Percentiles rank a stretch among this genome's conserved stretches.
These are phyloP conservation scores for Chrysina gloriosa DNA, from an alignment of 2,888 invertebrate genomes.

Conservation along the genomic window DNA sequence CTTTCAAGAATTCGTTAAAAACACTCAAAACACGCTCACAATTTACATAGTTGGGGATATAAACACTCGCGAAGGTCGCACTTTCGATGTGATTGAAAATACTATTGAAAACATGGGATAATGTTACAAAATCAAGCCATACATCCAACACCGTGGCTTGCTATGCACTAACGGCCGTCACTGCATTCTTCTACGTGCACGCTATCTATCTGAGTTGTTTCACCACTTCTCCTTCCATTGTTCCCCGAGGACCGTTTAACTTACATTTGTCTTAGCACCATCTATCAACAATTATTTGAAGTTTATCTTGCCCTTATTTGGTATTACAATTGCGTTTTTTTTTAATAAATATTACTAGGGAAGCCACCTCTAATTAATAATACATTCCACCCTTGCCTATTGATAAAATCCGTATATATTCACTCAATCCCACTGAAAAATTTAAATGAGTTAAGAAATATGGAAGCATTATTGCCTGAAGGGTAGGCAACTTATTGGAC, in stretches of 20 bases:
- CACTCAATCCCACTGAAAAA: not conserved
- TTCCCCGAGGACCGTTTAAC: slow-evolving; percentile 15
- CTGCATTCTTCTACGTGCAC: slow-evolving; percentile 36
- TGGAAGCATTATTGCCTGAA: not conserved
- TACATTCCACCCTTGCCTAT: too few species aligned
- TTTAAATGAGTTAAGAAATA: not conserved
- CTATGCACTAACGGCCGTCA: slow-evolving; percentile 58
- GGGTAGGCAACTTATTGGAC: not conserved
- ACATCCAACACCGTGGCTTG: slow-evolving; percentile 55
- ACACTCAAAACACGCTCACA: slow-evolving; percentile 34
- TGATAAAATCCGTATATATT: too few species aligned
- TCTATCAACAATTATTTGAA: slow-evolving; percentile 26
- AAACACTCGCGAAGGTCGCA: slow-evolving; percentile 43
- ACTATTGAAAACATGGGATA: slow-evolving; percentile 52
- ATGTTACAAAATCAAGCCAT: slow-evolving; percentile 61
- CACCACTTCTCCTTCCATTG: slow-evolving; percentile 35
- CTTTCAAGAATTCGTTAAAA: slow-evolving; percentile 22
- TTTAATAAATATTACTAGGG: not conserved
- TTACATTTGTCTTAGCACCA: slow-evolving; percentile 20
- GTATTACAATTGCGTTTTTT: slow-evolving; percentile 10
- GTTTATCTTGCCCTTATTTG: slow-evolving; percentile 2
- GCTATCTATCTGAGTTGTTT: slow-evolving; percentile 19
- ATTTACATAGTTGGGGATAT: slow-evolving; percentile 42
- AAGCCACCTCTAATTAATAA: too few species aligned
- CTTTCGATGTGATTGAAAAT: slow-evolving; percentile 42